A percentile compares a stretch with the other conserved stretches of the same genome.
Conservation (phyloP, 2,797 vertebrate genomes). For the Fringilla coelebs region DNA sequence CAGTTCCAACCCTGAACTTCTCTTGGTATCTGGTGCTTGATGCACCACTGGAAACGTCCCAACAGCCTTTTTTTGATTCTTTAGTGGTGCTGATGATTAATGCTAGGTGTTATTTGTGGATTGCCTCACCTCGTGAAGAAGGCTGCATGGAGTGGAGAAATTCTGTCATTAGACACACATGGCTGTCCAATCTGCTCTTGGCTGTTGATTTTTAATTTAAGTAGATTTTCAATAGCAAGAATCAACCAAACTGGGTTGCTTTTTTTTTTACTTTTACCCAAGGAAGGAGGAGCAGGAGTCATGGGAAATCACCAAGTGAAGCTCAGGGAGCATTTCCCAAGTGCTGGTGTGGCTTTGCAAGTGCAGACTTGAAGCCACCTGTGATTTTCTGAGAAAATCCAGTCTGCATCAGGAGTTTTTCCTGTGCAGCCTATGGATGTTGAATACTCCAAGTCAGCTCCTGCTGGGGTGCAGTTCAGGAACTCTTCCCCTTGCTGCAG, state of each 20-base stretch:
- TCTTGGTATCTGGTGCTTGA: neutral
- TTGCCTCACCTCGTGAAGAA: neutral
- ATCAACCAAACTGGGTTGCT: neutral
- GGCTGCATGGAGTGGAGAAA: neutral
- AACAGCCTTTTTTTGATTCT: neutral
- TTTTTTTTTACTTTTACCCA: neutral
- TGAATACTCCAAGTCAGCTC: neutral
- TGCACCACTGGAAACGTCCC: fast-evolving
- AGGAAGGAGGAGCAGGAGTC: neutral
- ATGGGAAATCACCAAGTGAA: neutral
- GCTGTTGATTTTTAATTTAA: neutral
- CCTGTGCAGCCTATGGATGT: neutral
- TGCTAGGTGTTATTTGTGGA: neutral
- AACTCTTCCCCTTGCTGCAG: neutral
- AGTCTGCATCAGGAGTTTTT: neutral
- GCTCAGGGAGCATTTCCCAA: neutral
- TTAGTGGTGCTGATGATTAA: neutral
- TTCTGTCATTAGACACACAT: fast-evolving
- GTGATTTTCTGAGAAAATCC: neutral
- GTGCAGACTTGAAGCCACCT: neutral
- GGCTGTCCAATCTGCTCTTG: fast-evolving
- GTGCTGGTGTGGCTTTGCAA: neutral
- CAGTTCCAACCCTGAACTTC: neutral
- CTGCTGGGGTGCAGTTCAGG: neutral
- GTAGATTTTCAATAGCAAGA: neutral